Evolutionary conservation across 2,888 invertebrate species (phyloP).

Genomic region (Nysson spinosus): DNA sequence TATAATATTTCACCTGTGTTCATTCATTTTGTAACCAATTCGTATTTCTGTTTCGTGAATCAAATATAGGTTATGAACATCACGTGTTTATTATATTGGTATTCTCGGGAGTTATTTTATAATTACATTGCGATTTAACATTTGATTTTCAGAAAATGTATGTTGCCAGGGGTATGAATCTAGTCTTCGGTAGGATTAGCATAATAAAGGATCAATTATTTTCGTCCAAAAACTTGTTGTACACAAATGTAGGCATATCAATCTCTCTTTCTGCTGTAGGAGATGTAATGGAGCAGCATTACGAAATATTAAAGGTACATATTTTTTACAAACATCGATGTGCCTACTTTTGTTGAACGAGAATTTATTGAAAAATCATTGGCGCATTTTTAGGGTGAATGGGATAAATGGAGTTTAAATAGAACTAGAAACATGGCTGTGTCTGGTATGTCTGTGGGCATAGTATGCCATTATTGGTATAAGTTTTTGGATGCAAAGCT

Average conservation of each 20-base stretch:
- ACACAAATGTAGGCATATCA: conserved; percentile 90
- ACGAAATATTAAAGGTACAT: conserved; percentile 81
- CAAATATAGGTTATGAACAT: too few relatives aligned
- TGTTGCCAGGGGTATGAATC: conserved; percentile 48
- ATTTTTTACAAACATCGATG: not conserved
- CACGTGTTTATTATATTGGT: too few relatives aligned
- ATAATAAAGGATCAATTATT: conserved; percentile 64
- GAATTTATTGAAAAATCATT: not conserved
- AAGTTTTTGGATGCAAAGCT: conserved; percentile 84
- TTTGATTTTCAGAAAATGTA: conserved; percentile 54
- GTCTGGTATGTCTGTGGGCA: conserved; percentile 87
- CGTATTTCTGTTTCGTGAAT: too few relatives aligned
- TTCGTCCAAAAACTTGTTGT: conserved; percentile 82
- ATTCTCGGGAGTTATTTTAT: too few relatives aligned
- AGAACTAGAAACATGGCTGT: conserved; percentile 88
- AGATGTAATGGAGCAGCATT: conserved; percentile 89
- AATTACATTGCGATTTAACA: not conserved
- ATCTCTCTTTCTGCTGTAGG: conserved; percentile 86
- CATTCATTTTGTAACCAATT: too few relatives aligned
- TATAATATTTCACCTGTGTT: too few relatives aligned
- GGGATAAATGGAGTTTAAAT: conserved; percentile 79
- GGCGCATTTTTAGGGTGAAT: conserved; percentile 74
- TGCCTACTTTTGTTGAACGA: not conserved
- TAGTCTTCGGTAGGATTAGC: conserved; percentile 44
- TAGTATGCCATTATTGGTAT: conserved; percentile 93